Percentiles rank a stretch among this genome's conserved stretches.
Conservation (phyloP, 2,113 vertebrate species). For the Eonycteris spelaea region DNA sequence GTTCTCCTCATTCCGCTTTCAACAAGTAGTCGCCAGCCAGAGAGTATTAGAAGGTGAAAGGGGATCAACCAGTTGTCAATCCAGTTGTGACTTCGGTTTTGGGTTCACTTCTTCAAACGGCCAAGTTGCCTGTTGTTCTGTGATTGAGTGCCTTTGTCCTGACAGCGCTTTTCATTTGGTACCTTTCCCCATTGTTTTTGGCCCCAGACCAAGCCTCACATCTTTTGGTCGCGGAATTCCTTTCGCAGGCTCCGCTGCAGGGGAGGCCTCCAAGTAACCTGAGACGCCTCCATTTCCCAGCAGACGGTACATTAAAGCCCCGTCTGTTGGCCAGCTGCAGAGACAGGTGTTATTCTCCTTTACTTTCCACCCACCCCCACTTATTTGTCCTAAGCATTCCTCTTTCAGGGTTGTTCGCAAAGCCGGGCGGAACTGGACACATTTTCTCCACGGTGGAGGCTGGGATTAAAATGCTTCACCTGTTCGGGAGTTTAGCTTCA, state of each 20-base stretch:
- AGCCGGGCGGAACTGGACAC: slow-evolving; percentile 48
- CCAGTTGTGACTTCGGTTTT: slow-evolving; percentile 73
- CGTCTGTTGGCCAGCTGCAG: slow-evolving; percentile 83
- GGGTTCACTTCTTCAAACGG: slow-evolving; percentile 74
- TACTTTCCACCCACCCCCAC: slow-evolving; percentile 66
- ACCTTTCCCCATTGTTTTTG: slow-evolving; percentile 82
- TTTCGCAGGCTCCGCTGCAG: slow-evolving; percentile 79
- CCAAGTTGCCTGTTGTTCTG: slow-evolving; percentile 54
- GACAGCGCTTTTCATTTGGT: slow-evolving; percentile 80
- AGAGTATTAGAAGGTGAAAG: slow-evolving; percentile 72
- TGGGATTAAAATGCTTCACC: slow-evolving; percentile 26
- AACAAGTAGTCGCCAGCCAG: background rate
- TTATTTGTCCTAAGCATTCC: slow-evolving; percentile 69
- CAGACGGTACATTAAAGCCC: slow-evolving; percentile 82
- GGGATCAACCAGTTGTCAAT: slow-evolving; percentile 71
- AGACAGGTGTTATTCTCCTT: slow-evolving; percentile 83
- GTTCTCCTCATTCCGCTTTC: background rate
- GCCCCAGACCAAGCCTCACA: slow-evolving; percentile 83
- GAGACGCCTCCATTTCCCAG: slow-evolving; percentile 77
- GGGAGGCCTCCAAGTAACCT: slow-evolving; percentile 79
- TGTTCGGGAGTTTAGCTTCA: background rate
- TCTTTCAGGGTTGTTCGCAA: slow-evolving; percentile 42
- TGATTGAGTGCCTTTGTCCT: slow-evolving; percentile 81
- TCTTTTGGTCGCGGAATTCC: slow-evolving; percentile 83
- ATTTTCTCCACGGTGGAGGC: background rate